These are phyloP conservation scores for Acropora tenuis DNA, from an alignment of 64 coral and sea anemone species.

Conservation along the genomic window DNA sequence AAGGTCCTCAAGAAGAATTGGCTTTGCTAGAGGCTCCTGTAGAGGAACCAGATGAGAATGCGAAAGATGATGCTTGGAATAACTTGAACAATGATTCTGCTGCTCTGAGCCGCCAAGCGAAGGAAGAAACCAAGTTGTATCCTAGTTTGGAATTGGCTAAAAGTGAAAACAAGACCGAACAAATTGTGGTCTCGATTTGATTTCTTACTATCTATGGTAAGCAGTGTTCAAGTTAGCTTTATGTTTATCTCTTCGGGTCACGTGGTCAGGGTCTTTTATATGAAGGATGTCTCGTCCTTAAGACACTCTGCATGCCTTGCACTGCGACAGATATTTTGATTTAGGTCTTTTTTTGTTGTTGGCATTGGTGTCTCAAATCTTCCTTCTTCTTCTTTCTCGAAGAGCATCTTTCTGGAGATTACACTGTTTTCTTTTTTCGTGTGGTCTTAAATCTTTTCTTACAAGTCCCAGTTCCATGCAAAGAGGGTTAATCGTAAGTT, in stretches of 20 bases:
- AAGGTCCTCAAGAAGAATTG: background rate
- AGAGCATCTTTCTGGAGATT: no score
- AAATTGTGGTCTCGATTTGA: conserved; percentile 11
- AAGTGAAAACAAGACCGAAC: background rate
- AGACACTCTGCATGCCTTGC: no score
- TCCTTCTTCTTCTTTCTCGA: no score
- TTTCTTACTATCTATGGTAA: background rate
- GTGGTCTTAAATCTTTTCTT: no score
- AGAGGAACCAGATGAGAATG: background rate
- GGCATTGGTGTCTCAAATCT: no score
- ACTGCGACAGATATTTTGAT: background rate
- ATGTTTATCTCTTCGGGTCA: no score
- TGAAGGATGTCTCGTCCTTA: no score
- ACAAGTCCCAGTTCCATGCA: no score
- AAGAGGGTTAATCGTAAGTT: no score
- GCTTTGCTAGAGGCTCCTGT: background rate
- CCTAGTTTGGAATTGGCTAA: background rate
- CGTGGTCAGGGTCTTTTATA: background rate
- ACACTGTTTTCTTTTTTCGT: no score
- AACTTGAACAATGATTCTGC: background rate
- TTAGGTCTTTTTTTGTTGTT: no score
- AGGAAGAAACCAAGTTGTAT: background rate
- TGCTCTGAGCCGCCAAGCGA: background rate
- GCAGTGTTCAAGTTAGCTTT: background rate
- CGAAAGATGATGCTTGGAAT: background rate